These are phyloP conservation scores for Meliscaeva auricollis DNA, from an alignment of 2,888 invertebrate species.

Conservation along the genomic window DNA sequence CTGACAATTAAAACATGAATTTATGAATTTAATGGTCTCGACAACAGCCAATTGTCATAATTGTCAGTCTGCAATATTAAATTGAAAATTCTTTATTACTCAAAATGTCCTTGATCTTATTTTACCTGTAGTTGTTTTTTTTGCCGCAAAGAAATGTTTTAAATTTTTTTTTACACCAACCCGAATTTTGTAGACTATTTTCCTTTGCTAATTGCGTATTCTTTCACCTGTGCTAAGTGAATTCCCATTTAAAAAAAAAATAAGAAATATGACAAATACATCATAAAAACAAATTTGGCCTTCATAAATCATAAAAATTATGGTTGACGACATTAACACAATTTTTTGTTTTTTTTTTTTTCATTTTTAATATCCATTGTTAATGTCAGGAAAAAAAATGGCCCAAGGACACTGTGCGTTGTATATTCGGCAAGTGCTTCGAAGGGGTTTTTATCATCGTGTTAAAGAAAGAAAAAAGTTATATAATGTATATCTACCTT, in stretches of 20 bases:
- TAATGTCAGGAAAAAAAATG: slow-evolving; percentile 42
- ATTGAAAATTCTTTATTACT: slow-evolving; percentile 12
- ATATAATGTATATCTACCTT: background rate
- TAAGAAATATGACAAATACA: slow-evolving; percentile 35
- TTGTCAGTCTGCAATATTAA: slow-evolving; percentile 35
- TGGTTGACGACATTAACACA: slow-evolving; percentile 61
- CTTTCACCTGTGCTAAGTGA: slow-evolving; percentile 66
- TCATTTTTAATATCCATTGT: slow-evolving; percentile 37
- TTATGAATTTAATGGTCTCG: slow-evolving; percentile 58
- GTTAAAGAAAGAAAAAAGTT: background rate
- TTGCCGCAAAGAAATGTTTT: background rate
- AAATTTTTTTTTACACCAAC: slow-evolving; percentile 44
- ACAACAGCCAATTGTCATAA: slow-evolving; percentile 64
- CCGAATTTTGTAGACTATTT: background rate
- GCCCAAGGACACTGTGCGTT: slow-evolving; percentile 61
- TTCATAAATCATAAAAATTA: slow-evolving; percentile 74
- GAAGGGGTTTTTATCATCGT: slow-evolving; percentile 50
- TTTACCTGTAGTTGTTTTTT: background rate
- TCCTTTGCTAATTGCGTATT: background rate
- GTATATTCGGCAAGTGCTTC: slow-evolving; percentile 63
- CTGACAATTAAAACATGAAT: slow-evolving; percentile 57
- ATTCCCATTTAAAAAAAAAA: slow-evolving; percentile 44
- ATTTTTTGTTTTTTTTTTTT: slow-evolving; percentile 30
- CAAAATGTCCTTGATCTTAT: slow-evolving; percentile 50
- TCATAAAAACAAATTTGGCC: slow-evolving; percentile 52